Evolutionary conservation across 92 coral and sea anemone genomes (phyloP).

Genomic region (Porites divaricata): DNA sequence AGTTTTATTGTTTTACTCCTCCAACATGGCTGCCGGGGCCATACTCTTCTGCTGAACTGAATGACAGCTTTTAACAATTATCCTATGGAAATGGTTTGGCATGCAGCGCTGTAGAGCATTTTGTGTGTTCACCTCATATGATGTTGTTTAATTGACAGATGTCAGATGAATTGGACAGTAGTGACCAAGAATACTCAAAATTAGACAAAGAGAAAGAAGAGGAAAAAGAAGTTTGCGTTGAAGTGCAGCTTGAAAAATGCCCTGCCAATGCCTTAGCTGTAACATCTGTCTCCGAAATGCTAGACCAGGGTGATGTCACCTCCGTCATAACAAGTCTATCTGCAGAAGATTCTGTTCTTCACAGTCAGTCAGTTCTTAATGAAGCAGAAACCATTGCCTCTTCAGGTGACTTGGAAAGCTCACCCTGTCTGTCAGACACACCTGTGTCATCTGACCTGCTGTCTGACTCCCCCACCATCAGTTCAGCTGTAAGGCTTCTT

Average conservation of each 20-base stretch:
- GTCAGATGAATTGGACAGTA: constrained; percentile 34
- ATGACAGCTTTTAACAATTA: no score
- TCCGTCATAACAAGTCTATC: constrained; percentile 24
- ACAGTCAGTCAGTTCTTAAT: constrained; percentile 61
- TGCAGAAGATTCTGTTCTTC: constrained; percentile 36
- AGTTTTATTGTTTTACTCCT: no score
- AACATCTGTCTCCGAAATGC: constrained; percentile 44
- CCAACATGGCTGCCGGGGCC: no score
- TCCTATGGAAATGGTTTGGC: no score
- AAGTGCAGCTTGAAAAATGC: constrained; percentile 41
- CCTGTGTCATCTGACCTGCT: constrained; percentile 64
- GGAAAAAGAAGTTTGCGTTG: constrained; percentile 8
- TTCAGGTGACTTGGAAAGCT: constrained; percentile 72
- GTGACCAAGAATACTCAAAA: constrained; percentile 15
- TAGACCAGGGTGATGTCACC: constrained; percentile 42
- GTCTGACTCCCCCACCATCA: constrained; percentile 72
- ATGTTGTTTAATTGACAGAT: constrained; percentile 7
- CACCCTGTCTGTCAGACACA: constrained; percentile 62
- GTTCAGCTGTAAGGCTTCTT: constrained; percentile 69
- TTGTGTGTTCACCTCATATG: not conserved
- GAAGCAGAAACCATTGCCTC: constrained; percentile 71
- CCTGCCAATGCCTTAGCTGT: constrained; percentile 7
- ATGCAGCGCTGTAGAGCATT: not conserved
- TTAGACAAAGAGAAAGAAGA: not conserved
- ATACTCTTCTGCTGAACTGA: no score